Base-by-base conservation (phyloP, 2,113 vertebrate genomes). In the Promerops cafer region DNA sequence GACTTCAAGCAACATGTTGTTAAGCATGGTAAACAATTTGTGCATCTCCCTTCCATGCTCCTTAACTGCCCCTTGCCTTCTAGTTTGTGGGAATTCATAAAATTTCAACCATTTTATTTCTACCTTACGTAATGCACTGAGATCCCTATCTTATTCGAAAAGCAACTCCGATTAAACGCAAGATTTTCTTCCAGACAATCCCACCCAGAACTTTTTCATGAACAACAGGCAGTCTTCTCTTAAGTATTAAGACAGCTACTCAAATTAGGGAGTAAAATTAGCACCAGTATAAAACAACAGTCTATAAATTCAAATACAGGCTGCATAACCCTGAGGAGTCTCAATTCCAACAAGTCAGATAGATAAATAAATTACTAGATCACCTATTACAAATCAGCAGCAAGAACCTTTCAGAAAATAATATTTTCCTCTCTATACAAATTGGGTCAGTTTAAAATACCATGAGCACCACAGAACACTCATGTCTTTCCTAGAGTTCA, bases 191-290 rank as follows among this genome's bases (percentile, higher is more conserved):
- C 79, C 64, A 88, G 65, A 59, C 83, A 88, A 91, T 71, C 18
- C 7, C 20, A 8, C 45, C 59, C 89, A 37, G 16, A 76, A 40
- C 16, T 35, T 71, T 94, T 95, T 39, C 44, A 92, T 95, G 95
- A 97, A 89, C 76, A 97, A 63, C 44, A 54, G 66, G 66, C 84
- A 96, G 75, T 92, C 65, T 95, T 91, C 81, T 60, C 53, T 90
- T 92, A 95, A 97, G 95, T 94, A 66, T 75, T 17, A 80, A 72
- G 59, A 66, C 49, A 95, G 66, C 22, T 42, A 79, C 89, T 96
- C 93, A 94, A 97, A 97, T 97, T 91, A 89, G 61, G 92, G 75
- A 68, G 59, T 44, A 87, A 95, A 96, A 95, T 92, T 96, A 97
- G 70, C 75, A 57, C 89, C 91, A 80, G 72, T 93, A 85, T 77